Evolutionary conservation across 2,888 invertebrate species (phyloP).

Genomic region (Drosophila neutralis): DNA sequence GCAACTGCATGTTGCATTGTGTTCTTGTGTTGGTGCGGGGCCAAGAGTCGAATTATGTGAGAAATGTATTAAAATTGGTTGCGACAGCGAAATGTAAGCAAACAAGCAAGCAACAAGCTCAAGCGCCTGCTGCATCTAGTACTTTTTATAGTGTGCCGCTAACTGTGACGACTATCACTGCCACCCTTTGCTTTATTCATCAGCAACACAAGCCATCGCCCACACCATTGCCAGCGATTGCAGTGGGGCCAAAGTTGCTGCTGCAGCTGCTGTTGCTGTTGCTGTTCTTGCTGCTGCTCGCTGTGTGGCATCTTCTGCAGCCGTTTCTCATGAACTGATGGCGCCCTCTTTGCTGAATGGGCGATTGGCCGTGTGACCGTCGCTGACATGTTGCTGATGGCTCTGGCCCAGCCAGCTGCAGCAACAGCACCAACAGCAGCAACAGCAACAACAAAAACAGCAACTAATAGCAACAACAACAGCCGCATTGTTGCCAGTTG

Average conservation of each 20-base stretch:
- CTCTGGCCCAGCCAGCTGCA: constrained; percentile 27
- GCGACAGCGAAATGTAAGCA: constrained; percentile 77
- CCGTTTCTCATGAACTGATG: constrained; percentile 75
- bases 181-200: constrained; percentile 38
- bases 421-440: constrained; percentile 14
- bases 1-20: constrained; percentile 31
- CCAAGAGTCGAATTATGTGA: constrained; percentile 70
- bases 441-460: constrained; percentile 15
- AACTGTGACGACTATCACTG: constrained; percentile 31
- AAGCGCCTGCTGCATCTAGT: neutral
- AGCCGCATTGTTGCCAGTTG: constrained; percentile 61
- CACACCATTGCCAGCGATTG: constrained; percentile 70
- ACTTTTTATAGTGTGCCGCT: neutral
- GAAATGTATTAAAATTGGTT: constrained; percentile 76
- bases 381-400: constrained; percentile 73
- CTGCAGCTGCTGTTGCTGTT: constrained; percentile 48
- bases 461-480: constrained; percentile 33
- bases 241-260: constrained; percentile 71
- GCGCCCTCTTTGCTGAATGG: constrained; percentile 68
- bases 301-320: constrained; percentile 75
- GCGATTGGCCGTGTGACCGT: constrained; percentile 68
- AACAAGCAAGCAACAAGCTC: constrained; percentile 57
- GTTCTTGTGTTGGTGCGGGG: constrained; percentile 38
- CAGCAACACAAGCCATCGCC: constrained; percentile 41
- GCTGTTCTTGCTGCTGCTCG: constrained; percentile 30